Evolutionary conservation across 1,140 invertebrate genomes (phyloP), one percentile per base, ranked within the genome.

Genomic region (Nebria ingens): DNA sequence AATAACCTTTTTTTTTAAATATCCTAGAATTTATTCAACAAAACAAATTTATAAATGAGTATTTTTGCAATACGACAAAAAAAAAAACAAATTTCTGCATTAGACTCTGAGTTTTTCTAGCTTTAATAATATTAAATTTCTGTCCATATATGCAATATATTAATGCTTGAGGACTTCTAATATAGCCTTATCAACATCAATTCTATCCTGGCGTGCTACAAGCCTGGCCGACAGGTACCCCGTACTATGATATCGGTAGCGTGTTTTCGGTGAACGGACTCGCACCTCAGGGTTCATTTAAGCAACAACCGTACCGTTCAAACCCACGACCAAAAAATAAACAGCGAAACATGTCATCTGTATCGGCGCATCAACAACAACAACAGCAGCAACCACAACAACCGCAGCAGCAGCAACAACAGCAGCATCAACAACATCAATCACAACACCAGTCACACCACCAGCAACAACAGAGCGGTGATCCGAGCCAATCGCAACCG

Each of bases 231-330:
- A 65, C 77, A 13, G 74, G 75, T 63, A 73, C 79, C 58, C 74
- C 79, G 53, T 86, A 80, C 68, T 87, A 83, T 65, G 85, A 87
- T 63, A 79, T 88, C 62, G 76, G 80, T 61, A 76, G 77, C 64
- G 79, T 89, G 50, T 86, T 86, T 68, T 77, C 84, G 54, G 76
- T 86, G 61, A 89, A 89, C 71, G 85, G 86, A 40, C 72, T 90
- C 52, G 76, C 85, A 21, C 84, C 84, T 23, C 85, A 85, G 65
- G 72, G 70, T 53, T 71, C 80, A 54, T 86, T 79, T 67, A 80
- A 72, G 61, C 75, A 69, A 67, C 74, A 60, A 73, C 73, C 45
- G 59, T 75, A 66, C 55, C 56, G 67, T 19, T 23, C 60, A 12
- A 62, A 56, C 49, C 52, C 34, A 34, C 58, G 61, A 6, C 56